Base-by-base conservation (phyloP, 2,797 vertebrate genomes). In the Clarias laeviceps region DNA sequence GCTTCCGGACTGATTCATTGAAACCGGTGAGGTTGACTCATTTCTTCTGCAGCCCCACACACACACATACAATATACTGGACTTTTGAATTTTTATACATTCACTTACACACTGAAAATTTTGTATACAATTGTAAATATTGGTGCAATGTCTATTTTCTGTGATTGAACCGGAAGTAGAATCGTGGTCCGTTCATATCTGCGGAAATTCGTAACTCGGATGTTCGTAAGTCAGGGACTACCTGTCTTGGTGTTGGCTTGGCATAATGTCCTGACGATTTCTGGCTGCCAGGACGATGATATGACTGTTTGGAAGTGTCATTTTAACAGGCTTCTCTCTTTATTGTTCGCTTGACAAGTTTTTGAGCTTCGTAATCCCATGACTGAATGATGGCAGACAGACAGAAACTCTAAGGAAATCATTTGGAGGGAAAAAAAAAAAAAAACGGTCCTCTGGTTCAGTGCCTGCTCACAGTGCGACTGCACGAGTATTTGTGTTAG, bases 351-450 rank as follows among this genome's bases (percentile, higher is more conserved):
- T 32, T 66, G 12, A 50, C 12, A 15, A 29, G 8, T 68, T 81
- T 81, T 54, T 54, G 62, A 56, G 56, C 80, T 54, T 56, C 27
- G 69, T 69, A 56, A 69, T 27, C 29, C 29, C 0, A 22, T 70
- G 22, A 37, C 50, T 56, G 15, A n/a, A 14, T 56, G 29, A 37
- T 27, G 50, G 7, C 32, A 72, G 68, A 82, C 22, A 70, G 50
- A 57, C 66, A 37, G 24, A 65, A 56, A 54, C 70, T 83, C 27
- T 17, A 20, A 74, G 59, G 82, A 83, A 54, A 57, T 65, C n/a
- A 65, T 50, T 61, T 37, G 37, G 3, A 24, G 11, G 17, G 40
- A n/a, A 6, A 20, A 22, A 83, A 6, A 20, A 22, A 83, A 83
- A 74, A 64, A 40, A 17, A 14, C 20, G 17, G 59, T 34, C 40